phyloP scores from a whole-genome alignment of 2,113 vertebrate species.

The Catharus fuscescens region DNA sequence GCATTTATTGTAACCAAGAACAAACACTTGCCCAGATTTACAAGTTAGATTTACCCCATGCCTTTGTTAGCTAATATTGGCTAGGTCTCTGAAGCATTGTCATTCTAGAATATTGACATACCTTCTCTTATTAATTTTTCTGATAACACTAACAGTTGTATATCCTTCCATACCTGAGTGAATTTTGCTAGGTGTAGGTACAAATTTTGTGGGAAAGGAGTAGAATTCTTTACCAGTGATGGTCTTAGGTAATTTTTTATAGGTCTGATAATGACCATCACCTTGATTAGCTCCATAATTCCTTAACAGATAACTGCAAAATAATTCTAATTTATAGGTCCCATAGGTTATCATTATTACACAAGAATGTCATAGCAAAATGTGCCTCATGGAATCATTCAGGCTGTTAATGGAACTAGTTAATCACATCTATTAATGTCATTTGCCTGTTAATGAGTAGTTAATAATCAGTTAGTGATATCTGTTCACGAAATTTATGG shows the following conservation, averaged over 20 bases:
- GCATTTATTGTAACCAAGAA: not conserved
- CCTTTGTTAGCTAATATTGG: not conserved
- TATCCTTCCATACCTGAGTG: not conserved
- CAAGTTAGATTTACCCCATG: not conserved
- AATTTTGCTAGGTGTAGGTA: not conserved
- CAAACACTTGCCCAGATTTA: not conserved
- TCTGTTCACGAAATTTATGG: not conserved
- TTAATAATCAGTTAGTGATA: constrained; percentile 37
- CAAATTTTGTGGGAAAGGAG: not conserved
- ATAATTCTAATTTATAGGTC: constrained; percentile 9
- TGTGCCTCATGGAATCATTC: not conserved
- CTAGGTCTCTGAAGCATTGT: not conserved
- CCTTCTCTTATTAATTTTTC: not conserved
- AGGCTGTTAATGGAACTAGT: constrained; percentile 3
- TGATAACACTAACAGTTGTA: not conserved
- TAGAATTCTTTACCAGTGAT: not conserved
- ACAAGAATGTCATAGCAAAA: not conserved
- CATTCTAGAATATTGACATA: not conserved
- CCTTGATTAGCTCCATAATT: constrained; percentile 1
- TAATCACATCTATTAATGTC: constrained; percentile 15
- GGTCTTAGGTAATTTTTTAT: not conserved
- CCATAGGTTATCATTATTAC: not conserved
- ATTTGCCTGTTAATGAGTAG: constrained; percentile 6
- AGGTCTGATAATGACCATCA: not conserved
- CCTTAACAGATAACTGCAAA: not conserved